Evolutionary conservation across 2,797 vertebrate species (phyloP).

Genomic region (Apodemus agrarius): DNA sequence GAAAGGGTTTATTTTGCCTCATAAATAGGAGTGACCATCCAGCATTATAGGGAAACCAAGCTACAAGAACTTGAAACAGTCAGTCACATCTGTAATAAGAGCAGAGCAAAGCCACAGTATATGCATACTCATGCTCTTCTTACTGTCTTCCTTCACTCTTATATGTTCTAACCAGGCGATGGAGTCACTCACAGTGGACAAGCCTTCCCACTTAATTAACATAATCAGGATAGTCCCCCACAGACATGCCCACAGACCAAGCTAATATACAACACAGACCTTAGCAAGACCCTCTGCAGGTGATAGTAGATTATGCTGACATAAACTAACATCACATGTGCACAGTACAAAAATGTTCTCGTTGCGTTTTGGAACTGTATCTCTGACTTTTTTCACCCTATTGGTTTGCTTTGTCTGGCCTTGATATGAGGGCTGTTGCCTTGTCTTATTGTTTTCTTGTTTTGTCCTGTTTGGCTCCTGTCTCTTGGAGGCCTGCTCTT

Average conservation of each 20-base stretch:
- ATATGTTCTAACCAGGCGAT: background rate
- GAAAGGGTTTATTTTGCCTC: background rate
- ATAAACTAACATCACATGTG: background rate
- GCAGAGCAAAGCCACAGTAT: background rate
- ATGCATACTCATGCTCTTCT: too few species aligned
- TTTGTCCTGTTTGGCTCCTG: background rate
- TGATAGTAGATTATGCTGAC: background rate
- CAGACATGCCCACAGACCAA: background rate
- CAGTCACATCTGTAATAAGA: background rate
- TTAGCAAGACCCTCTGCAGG: background rate
- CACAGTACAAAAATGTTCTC: background rate
- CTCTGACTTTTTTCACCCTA: background rate
- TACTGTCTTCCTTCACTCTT: background rate
- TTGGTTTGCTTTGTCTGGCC: background rate
- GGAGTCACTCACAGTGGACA: background rate
- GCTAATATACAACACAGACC: background rate
- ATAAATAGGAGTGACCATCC: background rate
- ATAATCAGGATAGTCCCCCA: background rate
- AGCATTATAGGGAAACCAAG: background rate
- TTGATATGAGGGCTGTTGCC: background rate
- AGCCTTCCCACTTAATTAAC: background rate
- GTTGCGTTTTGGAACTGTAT: conserved; percentile 2
- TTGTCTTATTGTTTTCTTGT: background rate
- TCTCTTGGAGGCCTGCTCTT: background rate
- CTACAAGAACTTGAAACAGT: background rate